Evolutionary conservation across 2,797 vertebrate genomes (phyloP), one percentile per base, ranked within the genome.

Genomic region (Pantherophis alleghaniensis): DNA sequence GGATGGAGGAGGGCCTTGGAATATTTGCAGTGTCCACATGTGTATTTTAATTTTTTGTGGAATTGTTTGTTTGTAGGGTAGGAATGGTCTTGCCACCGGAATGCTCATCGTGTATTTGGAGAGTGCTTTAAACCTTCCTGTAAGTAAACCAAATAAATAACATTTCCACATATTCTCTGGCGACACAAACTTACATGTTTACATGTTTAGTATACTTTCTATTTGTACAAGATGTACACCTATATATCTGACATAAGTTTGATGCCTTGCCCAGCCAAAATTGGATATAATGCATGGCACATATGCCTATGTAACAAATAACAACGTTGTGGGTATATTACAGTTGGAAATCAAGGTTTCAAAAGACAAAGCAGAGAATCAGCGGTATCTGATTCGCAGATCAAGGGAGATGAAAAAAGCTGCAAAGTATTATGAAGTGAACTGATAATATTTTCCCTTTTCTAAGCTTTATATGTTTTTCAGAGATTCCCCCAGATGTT

Each of bases 71-170:
- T 94, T 95, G 2, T 95, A 99, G 99, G 97, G 98, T 37, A 60
- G 92, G 5, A 96, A 97, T 1, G 98, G 98, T 87, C 95, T 97
- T n/a, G 98, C 99, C 87, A 98, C 98, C 91, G 99, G 99, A 55
- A 98, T 99, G 98, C 98, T 99, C 0, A 95, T 99, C 7, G 98
- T 99, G 86, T 99, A 99, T 97, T 97, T 99, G 97, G 98, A 99
- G 94, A 98, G 95, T 0, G 99, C 99, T 63, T 98, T 98, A 91
- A 98, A 98, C 94, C 97, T 99, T 87, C 99, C 99, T 11, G 99
- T 99, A 95, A 99, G 99, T 98, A 93, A 57, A n/a, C 32, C 26
- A 9, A 20, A 28, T 18, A 47, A 63, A 22, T 51, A 90, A 51
- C 28, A 69, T 51, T 90, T 90, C 11, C 89, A 63, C 61, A 55